Evolutionary conservation across 2,113 vertebrate genomes (phyloP), one percentile per base, ranked within the genome.

Genomic region (Enhydra lutris): DNA sequence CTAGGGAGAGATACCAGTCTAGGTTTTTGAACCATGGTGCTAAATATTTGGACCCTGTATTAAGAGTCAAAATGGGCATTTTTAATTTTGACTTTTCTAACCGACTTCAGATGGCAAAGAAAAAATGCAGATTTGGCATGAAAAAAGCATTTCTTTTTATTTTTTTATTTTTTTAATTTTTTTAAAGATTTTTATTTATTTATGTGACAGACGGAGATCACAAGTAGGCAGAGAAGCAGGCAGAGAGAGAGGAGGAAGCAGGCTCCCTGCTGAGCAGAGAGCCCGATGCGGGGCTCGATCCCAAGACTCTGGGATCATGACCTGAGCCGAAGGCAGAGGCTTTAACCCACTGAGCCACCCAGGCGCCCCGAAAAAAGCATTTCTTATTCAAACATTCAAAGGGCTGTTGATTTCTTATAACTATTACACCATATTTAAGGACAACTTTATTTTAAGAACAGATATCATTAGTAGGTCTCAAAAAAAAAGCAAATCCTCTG

Each of bases 401-500:
- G 21, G 17, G 4, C 10, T 78, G 23, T 78, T 57, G 65, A 63
- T 63, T 86, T 83, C 42, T 47, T 78, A 31, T 81, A 93, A 29
- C 63, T 73, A 39, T 94, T 95, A 71, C 55, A 3, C 85, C 85
- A 29, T 45, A 5, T 63, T 96, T 97, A 96, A 94, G 6, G 31
- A 73, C 81, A 94, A 71, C 71, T 67, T 34, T 67, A n/a, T 67
- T 98, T 98, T 92, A 96, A 94, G 73, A 84, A 6, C 67, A 23
- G 42, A 76, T 95, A 67, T 4, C 9, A 91, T 97, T 83, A 96
- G 36, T 65, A 97, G 57, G 15, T 39, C 20, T 93, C 26, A 90
- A 9, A n/a, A 39, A 97, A 95, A 97, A 95, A 95, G 20, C 17
- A 97, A 97, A 6, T 24, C 8, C 34, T 88, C 14, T n/a, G 67